phyloP scores from a whole-genome alignment of 1,140 invertebrate species.

The Parasteatoda tepidariorum region DNA sequence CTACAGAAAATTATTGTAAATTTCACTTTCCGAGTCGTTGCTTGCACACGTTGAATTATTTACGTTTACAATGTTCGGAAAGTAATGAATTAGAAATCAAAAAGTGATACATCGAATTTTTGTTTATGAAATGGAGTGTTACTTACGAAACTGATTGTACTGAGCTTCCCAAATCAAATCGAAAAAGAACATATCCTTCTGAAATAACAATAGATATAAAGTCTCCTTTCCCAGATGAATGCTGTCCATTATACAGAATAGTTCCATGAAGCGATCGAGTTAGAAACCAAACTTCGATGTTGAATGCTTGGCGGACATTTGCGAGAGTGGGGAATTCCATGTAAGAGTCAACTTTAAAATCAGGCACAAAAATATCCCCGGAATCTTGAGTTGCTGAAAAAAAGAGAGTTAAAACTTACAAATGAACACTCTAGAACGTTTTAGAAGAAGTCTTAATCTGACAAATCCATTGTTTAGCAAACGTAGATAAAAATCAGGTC shows the following conservation, averaged over 20 bases:
- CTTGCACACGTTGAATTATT: no score
- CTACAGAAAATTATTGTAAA: no score
- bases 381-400: constrained; percentile 26
- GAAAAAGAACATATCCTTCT: constrained; percentile 82
- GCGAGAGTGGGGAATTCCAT: constrained; percentile 81
- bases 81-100: no score
- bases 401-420: no score
- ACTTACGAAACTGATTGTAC: constrained; percentile 86
- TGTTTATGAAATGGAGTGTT: no score
- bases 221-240: constrained; percentile 75
- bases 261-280: constrained; percentile 82
- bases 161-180: constrained; percentile 88
- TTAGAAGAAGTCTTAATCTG: no score
- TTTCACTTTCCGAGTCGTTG: no score
- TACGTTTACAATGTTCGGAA: no score
- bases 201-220: constrained; percentile 86
- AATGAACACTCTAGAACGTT: no score
- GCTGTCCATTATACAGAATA: constrained; percentile 85
- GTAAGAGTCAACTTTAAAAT: constrained; percentile 79
- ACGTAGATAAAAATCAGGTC: no score
- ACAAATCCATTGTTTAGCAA: no score
- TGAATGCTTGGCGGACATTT: constrained; percentile 80
- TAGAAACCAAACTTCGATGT: constrained; percentile 89
- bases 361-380: constrained; percentile 65
- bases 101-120: no score